These are phyloP conservation scores for Pyrochroa serraticornis DNA, from an alignment of 2,888 invertebrate genomes.

Conservation along the genomic window DNA sequence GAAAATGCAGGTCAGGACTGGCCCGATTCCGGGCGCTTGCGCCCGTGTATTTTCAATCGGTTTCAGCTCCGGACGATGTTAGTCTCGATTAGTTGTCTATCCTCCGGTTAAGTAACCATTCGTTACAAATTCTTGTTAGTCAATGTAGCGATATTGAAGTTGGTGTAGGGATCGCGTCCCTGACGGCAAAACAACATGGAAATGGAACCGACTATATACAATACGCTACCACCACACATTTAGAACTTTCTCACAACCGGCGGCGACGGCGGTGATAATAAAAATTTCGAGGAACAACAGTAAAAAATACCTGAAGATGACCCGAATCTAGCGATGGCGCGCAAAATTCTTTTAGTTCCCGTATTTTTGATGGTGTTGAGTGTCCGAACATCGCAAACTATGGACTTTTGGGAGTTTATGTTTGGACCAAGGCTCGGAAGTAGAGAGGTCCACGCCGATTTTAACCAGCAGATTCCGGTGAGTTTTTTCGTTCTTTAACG, in stretches of 20 bases:
- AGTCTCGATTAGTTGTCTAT: too few species aligned
- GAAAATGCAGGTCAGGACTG: too few species aligned
- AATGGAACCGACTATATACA: too few species aligned
- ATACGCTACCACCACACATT: conserved; percentile 1
- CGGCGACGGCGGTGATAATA: conserved; percentile 10
- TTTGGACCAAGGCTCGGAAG: conserved; percentile 9
- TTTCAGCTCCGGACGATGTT: too few species aligned
- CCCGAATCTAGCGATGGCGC: neutral
- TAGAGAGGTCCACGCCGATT: neutral
- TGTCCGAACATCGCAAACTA: neutral
- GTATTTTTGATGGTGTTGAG: neutral
- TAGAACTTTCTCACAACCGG: conserved; percentile 17
- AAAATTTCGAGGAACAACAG: conserved; percentile 1
- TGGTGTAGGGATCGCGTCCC: too few species aligned
- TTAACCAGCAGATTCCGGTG: conserved; percentile 4
- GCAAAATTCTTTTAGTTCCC: neutral
- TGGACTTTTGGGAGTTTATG: conserved; percentile 16
- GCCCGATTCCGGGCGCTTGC: too few species aligned
- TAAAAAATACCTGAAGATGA: too few species aligned
- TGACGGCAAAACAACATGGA: too few species aligned
- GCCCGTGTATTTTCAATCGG: too few species aligned
- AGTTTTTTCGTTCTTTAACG: conserved; percentile 7
- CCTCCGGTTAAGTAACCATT: too few species aligned
- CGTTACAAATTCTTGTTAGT: too few species aligned
- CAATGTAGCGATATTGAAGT: too few species aligned